Percentiles rank a stretch among this genome's conserved stretches.
phyloP scores from a whole-genome alignment of 92 coral and sea anemone species.

The Blastomussa wellsi region DNA sequence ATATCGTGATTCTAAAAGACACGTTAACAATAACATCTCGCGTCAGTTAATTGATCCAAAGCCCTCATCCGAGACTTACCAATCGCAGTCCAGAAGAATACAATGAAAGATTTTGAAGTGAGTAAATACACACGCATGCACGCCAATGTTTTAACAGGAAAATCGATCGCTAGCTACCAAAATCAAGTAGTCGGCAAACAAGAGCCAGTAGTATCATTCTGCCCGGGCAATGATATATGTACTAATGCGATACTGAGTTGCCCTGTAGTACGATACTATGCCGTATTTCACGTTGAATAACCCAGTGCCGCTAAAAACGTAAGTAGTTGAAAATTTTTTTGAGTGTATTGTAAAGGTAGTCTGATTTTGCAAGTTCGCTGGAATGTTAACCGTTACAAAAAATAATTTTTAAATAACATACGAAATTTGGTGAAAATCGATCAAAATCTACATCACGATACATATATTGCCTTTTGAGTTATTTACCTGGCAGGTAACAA shows the following conservation, averaged over 20 bases:
- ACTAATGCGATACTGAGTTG: background rate
- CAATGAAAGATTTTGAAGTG: background rate
- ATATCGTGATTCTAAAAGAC: background rate
- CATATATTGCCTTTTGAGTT: background rate
- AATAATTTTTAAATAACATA: background rate
- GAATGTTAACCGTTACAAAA: background rate
- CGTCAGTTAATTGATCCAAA: background rate
- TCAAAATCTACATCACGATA: background rate
- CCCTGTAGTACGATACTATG: constrained; percentile 20
- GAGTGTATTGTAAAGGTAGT: background rate
- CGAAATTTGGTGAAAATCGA: background rate
- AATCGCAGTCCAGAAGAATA: background rate
- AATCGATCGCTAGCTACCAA: background rate
- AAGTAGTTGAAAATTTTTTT: background rate
- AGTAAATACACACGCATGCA: background rate
- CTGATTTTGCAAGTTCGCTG: background rate
- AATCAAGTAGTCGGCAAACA: background rate
- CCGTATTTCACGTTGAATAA: constrained; percentile 32
- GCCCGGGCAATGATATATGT: background rate
- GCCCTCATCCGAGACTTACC: constrained; percentile 25
- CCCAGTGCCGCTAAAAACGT: constrained; percentile 36
- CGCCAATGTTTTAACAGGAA: background rate
- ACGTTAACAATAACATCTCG: background rate
- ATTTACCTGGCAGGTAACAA: background rate
- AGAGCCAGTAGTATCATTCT: background rate